Base-by-base conservation (phyloP, 2,797 vertebrate genomes). In the Mareca penelope region DNA sequence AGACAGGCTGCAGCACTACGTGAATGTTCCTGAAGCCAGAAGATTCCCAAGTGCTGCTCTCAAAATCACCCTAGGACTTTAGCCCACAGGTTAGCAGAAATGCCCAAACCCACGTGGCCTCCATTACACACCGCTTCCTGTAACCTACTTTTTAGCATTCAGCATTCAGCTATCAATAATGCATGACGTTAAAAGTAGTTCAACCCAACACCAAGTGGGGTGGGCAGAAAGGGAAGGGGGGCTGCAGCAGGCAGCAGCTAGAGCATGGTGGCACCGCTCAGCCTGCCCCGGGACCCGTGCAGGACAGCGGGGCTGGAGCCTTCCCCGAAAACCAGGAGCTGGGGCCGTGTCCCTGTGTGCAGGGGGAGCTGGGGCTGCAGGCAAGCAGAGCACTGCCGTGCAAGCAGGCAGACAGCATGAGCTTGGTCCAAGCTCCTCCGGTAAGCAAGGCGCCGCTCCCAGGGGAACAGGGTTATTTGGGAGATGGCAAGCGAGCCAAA, bases 71-170 rank as follows among this genome's bases (percentile, higher is more conserved):
- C 56, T 40, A 81, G 60, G 91, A 68, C 44, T 28, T 28, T 35
- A 91, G 71, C 67, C 65, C 21, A 50, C 57, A 89, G 90, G 75
- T 80, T 85, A 69, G 72, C 59, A 92, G 87, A 85, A 89, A 71
- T 10, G 90, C 85, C 70, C 69, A 65, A 90, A 85, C 85, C 92
- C 80, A 83, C 1, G 2, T 44, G 72, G 88, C 69, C 35, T 94
- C 94, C 94, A 92, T 82, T 88, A 94, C 11, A 92, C 52, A 73
- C 69, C 90, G 60, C 88, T 93, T 88, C 77, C 80, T 81, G 88
- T 91, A 96, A 94, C 95, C 96, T 94, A 96, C 95, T 90, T 96
- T 94, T 82, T 56, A 94, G 92, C 10, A 93, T 93, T 93, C 85
- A 73, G 89, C 93, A 60, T 89, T 93, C 73, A 5, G 1, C 60